These are phyloP conservation scores for Desoria tigrina DNA, from an alignment of 2,888 invertebrate species.

Conservation along the genomic window DNA sequence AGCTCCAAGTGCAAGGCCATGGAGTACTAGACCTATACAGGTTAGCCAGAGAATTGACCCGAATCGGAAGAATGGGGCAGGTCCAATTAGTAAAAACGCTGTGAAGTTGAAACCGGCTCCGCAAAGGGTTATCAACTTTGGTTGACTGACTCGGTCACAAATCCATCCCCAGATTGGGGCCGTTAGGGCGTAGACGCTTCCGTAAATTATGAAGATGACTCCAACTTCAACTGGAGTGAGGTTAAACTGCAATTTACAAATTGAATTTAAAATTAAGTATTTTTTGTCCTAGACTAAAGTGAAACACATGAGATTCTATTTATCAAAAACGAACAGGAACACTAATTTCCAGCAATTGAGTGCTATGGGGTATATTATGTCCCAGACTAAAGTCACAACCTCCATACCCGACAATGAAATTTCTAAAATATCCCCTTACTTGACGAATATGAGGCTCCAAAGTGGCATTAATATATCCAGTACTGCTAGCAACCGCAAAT, in stretches of 20 bases:
- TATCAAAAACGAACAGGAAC: not conserved
- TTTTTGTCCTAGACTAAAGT: not conserved
- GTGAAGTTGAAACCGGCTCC: conserved; percentile 69
- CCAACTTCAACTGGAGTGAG: conserved; percentile 72
- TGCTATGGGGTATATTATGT: not conserved
- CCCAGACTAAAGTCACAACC: not conserved
- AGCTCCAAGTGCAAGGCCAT: conserved; percentile 81
- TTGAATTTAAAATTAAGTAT: not conserved
- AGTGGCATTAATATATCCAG: conserved; percentile 63
- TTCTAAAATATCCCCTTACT: conserved; percentile 53
- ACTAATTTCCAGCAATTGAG: not conserved
- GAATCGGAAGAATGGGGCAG: conserved; percentile 72
- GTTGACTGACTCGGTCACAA: conserved; percentile 70
- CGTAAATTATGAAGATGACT: conserved; percentile 80
- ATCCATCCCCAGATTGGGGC: conserved; percentile 80
- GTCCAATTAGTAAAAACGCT: conserved; percentile 76
- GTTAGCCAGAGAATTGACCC: conserved; percentile 67
- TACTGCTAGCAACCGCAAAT: conserved; percentile 56
- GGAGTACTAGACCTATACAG: conserved; percentile 70
- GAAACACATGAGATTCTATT: conserved; percentile 3
- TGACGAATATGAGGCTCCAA: conserved; percentile 61
- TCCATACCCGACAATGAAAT: too few relatives aligned
- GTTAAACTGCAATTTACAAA: conserved; percentile 61
- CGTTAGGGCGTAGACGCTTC: conserved; percentile 74
- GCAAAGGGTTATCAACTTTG: conserved; percentile 68